Base-by-base conservation (phyloP, 2,888 invertebrate genomes). In the Oscheius onirici region DNA sequence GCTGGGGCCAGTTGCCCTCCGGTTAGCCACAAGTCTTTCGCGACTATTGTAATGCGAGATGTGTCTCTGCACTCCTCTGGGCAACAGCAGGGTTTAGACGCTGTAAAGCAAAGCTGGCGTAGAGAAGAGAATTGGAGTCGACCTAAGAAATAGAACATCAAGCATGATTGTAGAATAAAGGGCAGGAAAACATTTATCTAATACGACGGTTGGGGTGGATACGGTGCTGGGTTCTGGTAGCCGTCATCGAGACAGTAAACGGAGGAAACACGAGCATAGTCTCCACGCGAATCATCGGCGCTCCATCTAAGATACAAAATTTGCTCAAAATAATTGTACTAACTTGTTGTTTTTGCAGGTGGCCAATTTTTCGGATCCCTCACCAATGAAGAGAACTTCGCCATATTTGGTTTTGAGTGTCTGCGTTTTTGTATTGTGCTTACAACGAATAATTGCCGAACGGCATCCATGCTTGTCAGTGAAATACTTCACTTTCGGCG, bases 1-100 rank as follows among this genome's bases (percentile, higher is more conserved):
- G 63, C 63, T 26, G 63, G 49, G 63, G 63, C 63, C 63, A 63
- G 46, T 63, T 63, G 63, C 63, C 63, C 63, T 63, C 63, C 63
- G 63, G 63, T 63, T 63, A 63, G 34, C 63, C 63, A 63, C 63
- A 63, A 63, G 63, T 63, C 63, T 63, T 63, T 63, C 63, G 63
- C 63, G 63, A 63, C 63, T 63, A 63, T 63, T 63, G 63, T 63
- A 63, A 63, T 63, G 63, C 34, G 63, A 63, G 63, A 46, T 49
- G 63, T 49, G 63, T 63, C 63, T 63, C 63, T 63, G 63, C 63
- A 49, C 63, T 34, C 34, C 34, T 34, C 34, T 46, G 46, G 63
- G 63, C 63, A 63, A 63, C 63, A 63, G 63, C 63, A 49, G 63
- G 49, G 63, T 63, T 63, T 20, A 34, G 44, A 13, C 63, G 63